phyloP scores from a whole-genome alignment of 2,888 invertebrate genomes.

The Pterostichus niger region DNA sequence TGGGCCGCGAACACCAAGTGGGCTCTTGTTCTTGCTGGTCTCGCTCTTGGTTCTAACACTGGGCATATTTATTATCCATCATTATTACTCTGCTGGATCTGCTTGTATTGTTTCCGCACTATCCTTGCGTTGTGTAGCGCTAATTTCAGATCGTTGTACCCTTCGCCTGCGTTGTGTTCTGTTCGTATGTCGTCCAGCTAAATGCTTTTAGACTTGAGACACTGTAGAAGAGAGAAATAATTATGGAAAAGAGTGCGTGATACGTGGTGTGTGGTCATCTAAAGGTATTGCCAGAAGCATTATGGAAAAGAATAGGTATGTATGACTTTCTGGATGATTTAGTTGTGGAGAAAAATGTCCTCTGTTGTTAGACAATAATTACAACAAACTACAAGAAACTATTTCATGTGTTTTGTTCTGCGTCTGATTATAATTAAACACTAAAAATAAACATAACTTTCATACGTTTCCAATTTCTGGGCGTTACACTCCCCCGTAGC shows the following conservation, averaged over 20 bases:
- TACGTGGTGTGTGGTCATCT: conserved; percentile 26
- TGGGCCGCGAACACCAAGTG: conserved; percentile 13
- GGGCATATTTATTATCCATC: conserved; percentile 30
- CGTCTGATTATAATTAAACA: no score
- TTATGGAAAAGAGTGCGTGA: neutral
- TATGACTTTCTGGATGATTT: neutral
- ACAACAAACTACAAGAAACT: no score
- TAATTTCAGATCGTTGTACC: conserved; percentile 33
- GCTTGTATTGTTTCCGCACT: conserved; percentile 21
- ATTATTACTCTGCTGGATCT: neutral
- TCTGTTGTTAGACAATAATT: no score
- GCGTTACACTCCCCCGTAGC: no score
- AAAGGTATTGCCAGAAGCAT: neutral
- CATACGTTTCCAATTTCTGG: no score
- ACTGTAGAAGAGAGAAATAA: no score
- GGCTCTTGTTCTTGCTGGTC: neutral
- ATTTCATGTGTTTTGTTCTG: no score
- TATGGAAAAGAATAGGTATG: neutral
- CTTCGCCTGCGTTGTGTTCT: conserved; percentile 5
- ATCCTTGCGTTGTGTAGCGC: conserved; percentile 18
- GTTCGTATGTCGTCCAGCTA: conserved; percentile 16
- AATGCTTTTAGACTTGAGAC: no score
- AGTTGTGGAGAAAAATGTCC: no score
- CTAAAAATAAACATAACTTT: no score
- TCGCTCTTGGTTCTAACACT: neutral